Conservation (phyloP, 53 echinoderm and acorn worm genomes). For the Echinarachnius parma region DNA sequence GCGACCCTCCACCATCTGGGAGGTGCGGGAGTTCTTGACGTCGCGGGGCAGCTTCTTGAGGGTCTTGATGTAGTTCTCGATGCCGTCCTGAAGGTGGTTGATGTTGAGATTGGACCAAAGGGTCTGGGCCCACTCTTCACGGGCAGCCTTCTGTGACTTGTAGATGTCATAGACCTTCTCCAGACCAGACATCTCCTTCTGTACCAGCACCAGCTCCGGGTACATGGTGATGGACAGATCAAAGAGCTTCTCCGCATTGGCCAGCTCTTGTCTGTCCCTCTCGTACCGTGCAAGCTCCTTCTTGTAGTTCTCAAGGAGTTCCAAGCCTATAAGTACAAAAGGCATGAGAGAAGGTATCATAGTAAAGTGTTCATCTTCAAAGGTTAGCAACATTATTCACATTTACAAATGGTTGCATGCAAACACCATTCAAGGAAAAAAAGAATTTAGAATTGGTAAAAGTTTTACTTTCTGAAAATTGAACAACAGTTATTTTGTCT, state of each 20-base stretch:
- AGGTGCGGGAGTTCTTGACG: constrained; percentile 84
- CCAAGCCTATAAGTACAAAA: constrained; percentile 80
- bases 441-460: too few species aligned
- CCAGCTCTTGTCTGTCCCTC: constrained; percentile 89
- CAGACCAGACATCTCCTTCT: constrained; percentile 95
- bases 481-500: too few species aligned
- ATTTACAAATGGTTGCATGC: too few species aligned
- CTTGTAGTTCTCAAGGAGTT: constrained; percentile 75
- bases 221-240: constrained; percentile 98
- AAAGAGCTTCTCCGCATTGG: constrained; percentile 98
- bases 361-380: too few species aligned
- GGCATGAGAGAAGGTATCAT: too few species aligned
- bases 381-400: too few species aligned
- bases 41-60: constrained; percentile 97
- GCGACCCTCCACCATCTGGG: constrained; percentile 93
- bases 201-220: constrained; percentile 93
- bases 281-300: constrained; percentile 84
- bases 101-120: constrained; percentile 97
- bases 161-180: constrained; percentile 96
- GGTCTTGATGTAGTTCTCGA: constrained; percentile 82
- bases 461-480: too few species aligned
- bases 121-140: constrained; percentile 99
- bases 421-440: too few species aligned
- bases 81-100: constrained; percentile 85
- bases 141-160: constrained; percentile 95